phyloP scores from a whole-genome alignment of 2,797 vertebrate species.

The Ctenopoma multispine region DNA sequence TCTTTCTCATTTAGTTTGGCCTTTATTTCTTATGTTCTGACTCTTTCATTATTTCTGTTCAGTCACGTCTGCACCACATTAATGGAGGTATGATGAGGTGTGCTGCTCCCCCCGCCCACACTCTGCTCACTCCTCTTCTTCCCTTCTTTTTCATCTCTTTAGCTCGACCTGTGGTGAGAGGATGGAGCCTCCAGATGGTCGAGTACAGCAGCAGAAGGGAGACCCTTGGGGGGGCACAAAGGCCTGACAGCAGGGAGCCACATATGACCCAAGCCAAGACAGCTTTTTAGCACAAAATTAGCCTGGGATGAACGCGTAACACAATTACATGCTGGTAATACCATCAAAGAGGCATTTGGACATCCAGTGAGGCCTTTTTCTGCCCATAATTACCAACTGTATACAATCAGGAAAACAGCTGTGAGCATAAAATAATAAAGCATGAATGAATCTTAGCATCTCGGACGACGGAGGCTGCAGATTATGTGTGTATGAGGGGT shows the following conservation, averaged over 20 bases:
- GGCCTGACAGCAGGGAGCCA: constrained; percentile 55
- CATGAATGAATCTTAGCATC: too few relatives aligned
- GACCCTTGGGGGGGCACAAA: constrained; percentile 40
- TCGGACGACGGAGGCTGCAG: too few relatives aligned
- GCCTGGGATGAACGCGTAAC: constrained; percentile 51
- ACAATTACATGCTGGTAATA: constrained; percentile 57
- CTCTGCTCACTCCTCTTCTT: too few relatives aligned
- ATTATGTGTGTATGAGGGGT: too few relatives aligned
- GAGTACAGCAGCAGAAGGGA: constrained; percentile 59
- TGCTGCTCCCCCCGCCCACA: too few relatives aligned
- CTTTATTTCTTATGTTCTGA: too few relatives aligned
- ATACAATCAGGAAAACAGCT: too few relatives aligned
- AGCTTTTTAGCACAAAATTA: constrained; percentile 73
- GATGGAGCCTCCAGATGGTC: constrained; percentile 67
- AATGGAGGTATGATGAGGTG: too few relatives aligned
- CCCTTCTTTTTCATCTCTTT: constrained; percentile 7
- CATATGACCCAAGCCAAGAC: constrained; percentile 46
- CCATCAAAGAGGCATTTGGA: constrained; percentile 49
- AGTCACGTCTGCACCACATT: too few relatives aligned
- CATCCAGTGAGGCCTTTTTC: constrained; percentile 9
- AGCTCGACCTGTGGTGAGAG: constrained; percentile 9
- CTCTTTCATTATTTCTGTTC: background rate
- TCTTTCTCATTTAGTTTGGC: background rate
- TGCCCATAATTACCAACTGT: too few relatives aligned
- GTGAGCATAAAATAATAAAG: too few relatives aligned